Evolutionary conservation across 2,797 vertebrate species (phyloP).

Genomic region (Florisuga fusca): DNA sequence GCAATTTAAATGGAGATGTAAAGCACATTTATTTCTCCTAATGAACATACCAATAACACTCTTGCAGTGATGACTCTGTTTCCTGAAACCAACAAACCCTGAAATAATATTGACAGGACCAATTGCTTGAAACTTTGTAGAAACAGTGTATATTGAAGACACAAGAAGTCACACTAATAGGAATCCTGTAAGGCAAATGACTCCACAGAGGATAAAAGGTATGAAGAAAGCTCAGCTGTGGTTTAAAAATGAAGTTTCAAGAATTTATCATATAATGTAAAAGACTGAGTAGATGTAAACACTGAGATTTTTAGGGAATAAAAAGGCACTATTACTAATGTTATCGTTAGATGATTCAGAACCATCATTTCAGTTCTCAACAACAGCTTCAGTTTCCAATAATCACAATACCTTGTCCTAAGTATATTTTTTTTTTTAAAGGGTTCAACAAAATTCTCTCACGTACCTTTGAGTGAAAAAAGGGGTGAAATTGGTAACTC

Average conservation of each 20-base stretch:
- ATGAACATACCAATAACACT: slow-evolving; percentile 39
- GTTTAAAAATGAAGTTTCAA: slow-evolving; percentile 4
- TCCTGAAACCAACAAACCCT: slow-evolving; percentile 58
- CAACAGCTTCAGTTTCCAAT: not conserved
- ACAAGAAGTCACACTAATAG: slow-evolving; percentile 32
- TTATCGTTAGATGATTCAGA: not conserved
- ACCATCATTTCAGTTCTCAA: not conserved
- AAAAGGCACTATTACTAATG: not conserved
- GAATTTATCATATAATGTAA: not conserved
- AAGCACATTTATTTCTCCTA: slow-evolving; percentile 44
- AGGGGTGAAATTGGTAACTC: not conserved
- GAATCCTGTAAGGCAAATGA: slow-evolving; percentile 47
- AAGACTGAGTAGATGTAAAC: not conserved
- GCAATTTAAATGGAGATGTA: slow-evolving; percentile 43
- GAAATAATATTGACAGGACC: slow-evolving; percentile 48
- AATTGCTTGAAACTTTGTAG: slow-evolving; percentile 52
- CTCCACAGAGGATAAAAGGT: slow-evolving; percentile 26
- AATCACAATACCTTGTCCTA: not conserved
- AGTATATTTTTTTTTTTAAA: not conserved
- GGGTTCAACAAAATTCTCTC: not conserved
- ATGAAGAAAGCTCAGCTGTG: not conserved
- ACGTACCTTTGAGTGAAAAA: not conserved
- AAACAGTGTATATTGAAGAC: slow-evolving; percentile 29
- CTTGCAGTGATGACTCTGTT: slow-evolving; percentile 32
- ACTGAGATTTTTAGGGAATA: not conserved